Evolutionary conservation across 2,797 vertebrate species (phyloP).

Genomic region (Holocentrus rufus): DNA sequence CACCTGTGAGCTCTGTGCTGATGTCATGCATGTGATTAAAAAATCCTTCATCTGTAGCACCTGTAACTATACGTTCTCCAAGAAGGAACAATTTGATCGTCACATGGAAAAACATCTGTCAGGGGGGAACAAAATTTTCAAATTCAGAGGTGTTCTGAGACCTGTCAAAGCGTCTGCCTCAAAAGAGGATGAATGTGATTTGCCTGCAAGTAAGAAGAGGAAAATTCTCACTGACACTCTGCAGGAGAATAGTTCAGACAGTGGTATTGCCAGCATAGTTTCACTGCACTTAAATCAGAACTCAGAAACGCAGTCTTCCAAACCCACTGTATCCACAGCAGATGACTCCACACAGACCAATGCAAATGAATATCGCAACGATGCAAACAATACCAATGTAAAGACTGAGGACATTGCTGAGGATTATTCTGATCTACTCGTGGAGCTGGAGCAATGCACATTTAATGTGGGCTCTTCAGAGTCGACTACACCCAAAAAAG

Average conservation of each 20-base stretch:
- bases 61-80: constrained; percentile 99
- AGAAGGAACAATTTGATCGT: constrained; percentile 97
- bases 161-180: constrained; percentile 77
- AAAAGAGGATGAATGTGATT: constrained; percentile 80
- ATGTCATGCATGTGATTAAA: constrained; percentile 97
- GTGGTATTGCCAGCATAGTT: constrained; percentile 71
- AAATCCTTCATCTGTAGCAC: constrained; percentile 98
- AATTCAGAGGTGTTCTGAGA: constrained; percentile 91
- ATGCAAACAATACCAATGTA: constrained; percentile 72
- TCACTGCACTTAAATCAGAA: constrained; percentile 65
- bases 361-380: constrained; percentile 46
- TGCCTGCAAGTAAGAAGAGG: constrained; percentile 84
- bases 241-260: constrained; percentile 69
- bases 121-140: constrained; percentile 88
- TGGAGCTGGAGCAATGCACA: constrained; percentile 71
- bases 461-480: constrained; percentile 72
- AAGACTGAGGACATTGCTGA: constrained; percentile 82
- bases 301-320: constrained; percentile 68
- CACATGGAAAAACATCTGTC: constrained; percentile 98
- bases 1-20: constrained; percentile 95
- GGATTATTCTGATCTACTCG: constrained; percentile 80
- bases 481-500: constrained; percentile 73
- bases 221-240: constrained; percentile 77
- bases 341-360: constrained; percentile 73
- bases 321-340: constrained; percentile 67